phyloP scores from a whole-genome alignment of 2,797 vertebrate species.

The Labroides dimidiatus region DNA sequence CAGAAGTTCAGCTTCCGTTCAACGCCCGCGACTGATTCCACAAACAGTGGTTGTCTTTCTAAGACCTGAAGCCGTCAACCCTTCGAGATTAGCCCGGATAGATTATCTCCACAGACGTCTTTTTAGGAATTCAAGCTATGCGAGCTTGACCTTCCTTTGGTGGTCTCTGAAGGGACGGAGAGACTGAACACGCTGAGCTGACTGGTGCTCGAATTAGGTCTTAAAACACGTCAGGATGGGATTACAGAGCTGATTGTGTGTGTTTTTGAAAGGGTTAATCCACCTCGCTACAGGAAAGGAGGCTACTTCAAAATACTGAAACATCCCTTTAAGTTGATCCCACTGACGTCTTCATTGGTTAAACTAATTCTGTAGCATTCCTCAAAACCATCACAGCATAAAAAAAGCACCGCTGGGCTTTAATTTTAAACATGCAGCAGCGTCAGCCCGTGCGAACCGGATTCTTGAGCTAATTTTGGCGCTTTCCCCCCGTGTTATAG shows the following conservation, averaged over 20 bases:
- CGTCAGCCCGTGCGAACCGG: too few species aligned
- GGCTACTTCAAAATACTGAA: too few species aligned
- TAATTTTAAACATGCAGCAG: background rate
- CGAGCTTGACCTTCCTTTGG: conserved; percentile 33
- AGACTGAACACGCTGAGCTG: conserved; percentile 17
- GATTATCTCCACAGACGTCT: background rate
- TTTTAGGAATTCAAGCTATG: conserved; percentile 57
- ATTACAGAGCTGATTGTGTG: conserved; percentile 6
- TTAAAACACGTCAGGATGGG: conserved; percentile 27
- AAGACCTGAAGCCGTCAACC: background rate
- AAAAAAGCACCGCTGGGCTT: background rate
- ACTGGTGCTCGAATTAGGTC: conserved; percentile 24
- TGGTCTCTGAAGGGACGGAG: conserved; percentile 33
- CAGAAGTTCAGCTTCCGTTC: background rate
- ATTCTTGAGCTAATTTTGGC: conserved; percentile 10
- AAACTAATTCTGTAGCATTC: background rate
- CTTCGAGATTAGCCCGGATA: conserved; percentile 26
- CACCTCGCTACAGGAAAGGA: conserved; percentile 1
- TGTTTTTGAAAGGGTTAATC: conserved; percentile 17
- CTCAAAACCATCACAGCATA: background rate
- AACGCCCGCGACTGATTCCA: background rate
- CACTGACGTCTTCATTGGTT: too few species aligned
- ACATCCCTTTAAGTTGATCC: too few species aligned
- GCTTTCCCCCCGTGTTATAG: conserved; percentile 2
- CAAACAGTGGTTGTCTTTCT: background rate